phyloP scores from a whole-genome alignment of 92 coral and sea anemone genomes.

The Metridium senile region DNA sequence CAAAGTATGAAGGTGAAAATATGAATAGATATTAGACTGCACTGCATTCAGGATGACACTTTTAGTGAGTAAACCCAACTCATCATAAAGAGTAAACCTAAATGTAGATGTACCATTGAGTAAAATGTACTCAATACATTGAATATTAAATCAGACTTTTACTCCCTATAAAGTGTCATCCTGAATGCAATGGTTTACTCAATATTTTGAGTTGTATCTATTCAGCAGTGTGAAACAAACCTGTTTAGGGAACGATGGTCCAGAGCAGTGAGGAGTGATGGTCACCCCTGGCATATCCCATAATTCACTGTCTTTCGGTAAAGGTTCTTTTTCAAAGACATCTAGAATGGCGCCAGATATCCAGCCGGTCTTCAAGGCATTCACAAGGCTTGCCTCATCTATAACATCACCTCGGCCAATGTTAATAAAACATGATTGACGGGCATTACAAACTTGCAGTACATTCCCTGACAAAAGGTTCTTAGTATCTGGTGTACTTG shows the following conservation, averaged over 20 bases:
- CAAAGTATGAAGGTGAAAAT: too few species aligned
- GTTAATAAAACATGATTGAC: slow-evolving; percentile 76
- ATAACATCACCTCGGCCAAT: slow-evolving; percentile 92
- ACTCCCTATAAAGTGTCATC: too few species aligned
- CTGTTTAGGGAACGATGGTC: slow-evolving; percentile 50
- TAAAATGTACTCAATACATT: too few species aligned
- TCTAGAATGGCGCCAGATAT: slow-evolving; percentile 90
- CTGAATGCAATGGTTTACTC: too few species aligned
- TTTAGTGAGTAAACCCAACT: too few species aligned
- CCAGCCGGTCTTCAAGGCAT: slow-evolving; percentile 87
- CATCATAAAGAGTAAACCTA: too few species aligned
- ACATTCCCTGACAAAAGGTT: slow-evolving; percentile 77
- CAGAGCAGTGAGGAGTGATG: slow-evolving; percentile 87
- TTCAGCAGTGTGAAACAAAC: too few species aligned
- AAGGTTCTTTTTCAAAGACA: slow-evolving; percentile 87
- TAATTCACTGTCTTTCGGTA: slow-evolving; percentile 74
- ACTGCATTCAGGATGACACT: too few species aligned
- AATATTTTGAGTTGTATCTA: too few species aligned
- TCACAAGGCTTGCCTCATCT: slow-evolving; percentile 68
- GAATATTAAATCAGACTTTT: too few species aligned
- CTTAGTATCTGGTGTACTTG: slow-evolving; percentile 79
- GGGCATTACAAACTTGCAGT: slow-evolving; percentile 64
- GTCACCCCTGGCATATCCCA: slow-evolving; percentile 87
- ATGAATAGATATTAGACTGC: too few species aligned
- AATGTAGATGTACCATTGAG: too few species aligned